Evolutionary conservation across 2,797 vertebrate species (phyloP).

Genomic region (Rhynchotus rufescens): DNA sequence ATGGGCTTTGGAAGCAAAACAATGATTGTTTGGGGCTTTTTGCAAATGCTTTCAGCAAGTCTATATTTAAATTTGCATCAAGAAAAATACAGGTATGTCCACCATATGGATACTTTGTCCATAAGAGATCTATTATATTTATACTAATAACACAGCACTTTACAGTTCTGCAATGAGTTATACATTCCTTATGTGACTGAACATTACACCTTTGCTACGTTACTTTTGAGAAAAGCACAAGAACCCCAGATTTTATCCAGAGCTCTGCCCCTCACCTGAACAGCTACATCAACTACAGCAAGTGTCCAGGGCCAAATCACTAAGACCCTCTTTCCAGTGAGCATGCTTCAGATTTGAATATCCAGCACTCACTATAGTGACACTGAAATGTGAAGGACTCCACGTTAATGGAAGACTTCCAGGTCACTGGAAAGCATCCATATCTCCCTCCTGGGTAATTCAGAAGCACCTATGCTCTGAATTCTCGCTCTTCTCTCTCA

Average conservation of each 20-base stretch:
- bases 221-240: neutral
- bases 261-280: neutral
- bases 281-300: neutral
- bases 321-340: neutral
- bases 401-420: neutral
- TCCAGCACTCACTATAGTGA: neutral
- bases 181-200: neutral
- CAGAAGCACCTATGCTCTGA: neutral
- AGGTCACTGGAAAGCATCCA: neutral
- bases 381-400: neutral
- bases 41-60: neutral
- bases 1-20: neutral
- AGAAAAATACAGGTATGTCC: neutral
- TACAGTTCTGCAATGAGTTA: neutral
- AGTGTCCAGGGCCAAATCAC: neutral
- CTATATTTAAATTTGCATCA: neutral
- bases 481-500: neutral
- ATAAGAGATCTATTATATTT: neutral
- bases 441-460: neutral
- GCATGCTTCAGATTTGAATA: neutral
- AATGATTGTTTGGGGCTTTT: neutral
- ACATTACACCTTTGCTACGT: rapidly evolving
- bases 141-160: neutral
- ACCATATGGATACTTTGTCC: neutral
- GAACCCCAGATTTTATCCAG: neutral